A percentile compares a stretch with the other conserved stretches of the same genome.
phyloP scores from a whole-genome alignment of 2,888 invertebrate species.

The Eilema caniola region DNA sequence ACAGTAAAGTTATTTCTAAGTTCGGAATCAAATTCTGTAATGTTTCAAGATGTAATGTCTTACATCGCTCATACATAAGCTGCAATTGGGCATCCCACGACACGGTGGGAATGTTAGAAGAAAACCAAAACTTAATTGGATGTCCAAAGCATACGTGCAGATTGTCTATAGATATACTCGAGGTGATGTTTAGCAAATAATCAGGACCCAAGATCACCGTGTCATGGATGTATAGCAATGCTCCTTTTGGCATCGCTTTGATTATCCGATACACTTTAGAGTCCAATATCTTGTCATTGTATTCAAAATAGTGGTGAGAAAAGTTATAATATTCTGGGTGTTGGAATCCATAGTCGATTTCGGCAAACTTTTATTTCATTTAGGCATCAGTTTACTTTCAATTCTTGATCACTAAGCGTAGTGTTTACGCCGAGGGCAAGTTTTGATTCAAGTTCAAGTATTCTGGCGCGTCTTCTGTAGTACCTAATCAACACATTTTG shows the following conservation, averaged over 20 bases:
- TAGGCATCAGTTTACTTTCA: slow-evolving; percentile 84
- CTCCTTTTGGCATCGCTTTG: slow-evolving; percentile 91
- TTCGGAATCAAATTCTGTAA: slow-evolving; percentile 80
- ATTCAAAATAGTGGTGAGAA: slow-evolving; percentile 89
- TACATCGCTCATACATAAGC: slow-evolving; percentile 76
- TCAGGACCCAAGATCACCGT: slow-evolving; percentile 88
- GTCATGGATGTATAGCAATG: slow-evolving; percentile 90
- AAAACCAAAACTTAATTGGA: slow-evolving; percentile 62
- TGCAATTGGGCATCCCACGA: slow-evolving; percentile 76
- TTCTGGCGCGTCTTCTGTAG: slow-evolving; percentile 67
- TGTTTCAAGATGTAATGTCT: slow-evolving; percentile 72
- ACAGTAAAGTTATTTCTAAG: slow-evolving; percentile 86
- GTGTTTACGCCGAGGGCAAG: slow-evolving; percentile 84
- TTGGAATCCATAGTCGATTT: slow-evolving; percentile 84
- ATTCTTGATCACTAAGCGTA: slow-evolving; percentile 80
- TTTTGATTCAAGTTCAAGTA: slow-evolving; percentile 81
- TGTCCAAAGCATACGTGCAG: slow-evolving; percentile 84
- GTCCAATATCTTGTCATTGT: slow-evolving; percentile 85
- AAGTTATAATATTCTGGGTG: slow-evolving; percentile 88
- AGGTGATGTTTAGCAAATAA: slow-evolving; percentile 89
- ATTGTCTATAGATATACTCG: slow-evolving; percentile 86
- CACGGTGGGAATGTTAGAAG: slow-evolving; percentile 55
- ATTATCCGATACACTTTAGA: slow-evolving; percentile 90
- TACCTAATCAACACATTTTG: slow-evolving; percentile 57
- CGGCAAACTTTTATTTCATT: slow-evolving; percentile 86